A percentile compares a stretch with the other conserved stretches of the same genome.
These are phyloP conservation scores for Acinonyx jubatus DNA, from an alignment of 2,113 vertebrate genomes.

Conservation along the genomic window DNA sequence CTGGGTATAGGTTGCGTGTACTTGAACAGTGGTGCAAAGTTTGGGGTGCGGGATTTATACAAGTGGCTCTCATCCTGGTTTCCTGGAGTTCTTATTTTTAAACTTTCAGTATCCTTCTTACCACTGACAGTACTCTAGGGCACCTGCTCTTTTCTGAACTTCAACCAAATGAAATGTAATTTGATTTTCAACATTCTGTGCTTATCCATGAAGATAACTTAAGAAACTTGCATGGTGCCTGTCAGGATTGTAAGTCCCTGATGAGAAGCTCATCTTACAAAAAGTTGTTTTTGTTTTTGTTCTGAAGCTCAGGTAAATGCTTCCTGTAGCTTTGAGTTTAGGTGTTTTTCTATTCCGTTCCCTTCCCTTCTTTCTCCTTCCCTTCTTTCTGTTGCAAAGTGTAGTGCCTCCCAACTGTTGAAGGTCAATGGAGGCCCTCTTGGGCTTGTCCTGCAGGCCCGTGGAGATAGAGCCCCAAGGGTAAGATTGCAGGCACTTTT, in stretches of 20 bases:
- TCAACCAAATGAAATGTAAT: neutral
- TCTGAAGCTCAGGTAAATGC: neutral
- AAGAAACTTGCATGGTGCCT: neutral
- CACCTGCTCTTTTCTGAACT: neutral
- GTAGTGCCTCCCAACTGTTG: neutral
- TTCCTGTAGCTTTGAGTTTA: neutral
- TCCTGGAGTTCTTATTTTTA: neutral
- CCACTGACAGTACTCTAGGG: neutral
- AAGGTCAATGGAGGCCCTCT: neutral
- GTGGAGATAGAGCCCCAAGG: neutral
- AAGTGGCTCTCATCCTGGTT: neutral
- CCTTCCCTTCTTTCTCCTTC: neutral
- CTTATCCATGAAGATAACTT: fast-evolving
- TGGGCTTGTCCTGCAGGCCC: neutral
- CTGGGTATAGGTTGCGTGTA: fast-evolving
- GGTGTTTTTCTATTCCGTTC: neutral
- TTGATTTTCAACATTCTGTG: neutral
- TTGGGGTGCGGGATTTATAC: neutral
- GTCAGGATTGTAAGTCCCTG: neutral
- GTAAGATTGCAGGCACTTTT: neutral
- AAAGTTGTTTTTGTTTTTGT: neutral
- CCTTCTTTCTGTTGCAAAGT: neutral
- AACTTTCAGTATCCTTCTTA: neutral
- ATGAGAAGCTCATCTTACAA: neutral
- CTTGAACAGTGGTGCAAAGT: neutral